These are phyloP conservation scores for Phenganax marumi DNA, from an alignment of 92 coral and sea anemone genomes.

Conservation along the genomic window DNA sequence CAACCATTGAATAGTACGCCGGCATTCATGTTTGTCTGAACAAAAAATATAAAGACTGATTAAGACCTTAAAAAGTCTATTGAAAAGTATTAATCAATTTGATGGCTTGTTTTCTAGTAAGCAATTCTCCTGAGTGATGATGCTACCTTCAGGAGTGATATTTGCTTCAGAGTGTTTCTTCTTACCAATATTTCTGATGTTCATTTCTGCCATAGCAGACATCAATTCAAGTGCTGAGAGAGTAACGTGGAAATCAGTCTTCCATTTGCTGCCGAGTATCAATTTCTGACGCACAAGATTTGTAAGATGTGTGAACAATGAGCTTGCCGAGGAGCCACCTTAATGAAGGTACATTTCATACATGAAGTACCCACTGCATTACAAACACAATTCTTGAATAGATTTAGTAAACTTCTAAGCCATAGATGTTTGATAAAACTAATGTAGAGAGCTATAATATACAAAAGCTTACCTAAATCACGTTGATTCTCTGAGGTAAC, in stretches of 20 bases:
- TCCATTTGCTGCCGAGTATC: slow-evolving; percentile 96
- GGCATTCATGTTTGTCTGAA: slow-evolving; percentile 81
- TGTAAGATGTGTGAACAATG: slow-evolving; percentile 84
- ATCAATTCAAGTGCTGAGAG: slow-evolving; percentile 85
- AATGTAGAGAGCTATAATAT: not conserved
- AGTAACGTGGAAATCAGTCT: slow-evolving; percentile 84
- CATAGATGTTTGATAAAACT: not conserved
- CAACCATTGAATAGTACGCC: slow-evolving; percentile 89
- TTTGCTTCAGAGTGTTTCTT: no score
- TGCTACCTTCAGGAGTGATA: no score
- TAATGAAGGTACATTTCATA: slow-evolving; percentile 13
- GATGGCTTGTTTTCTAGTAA: no score
- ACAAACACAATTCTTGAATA: not conserved
- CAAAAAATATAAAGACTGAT: not conserved
- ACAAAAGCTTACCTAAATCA: not conserved
- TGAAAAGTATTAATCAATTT: no score
- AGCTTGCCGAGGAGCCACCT: slow-evolving; percentile 72
- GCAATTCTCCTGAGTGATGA: no score
- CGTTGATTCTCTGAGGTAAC: not conserved
- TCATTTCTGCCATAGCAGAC: slow-evolving; percentile 77
- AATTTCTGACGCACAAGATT: slow-evolving; percentile 85
- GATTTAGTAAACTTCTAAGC: no score
- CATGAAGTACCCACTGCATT: slow-evolving; percentile 1
- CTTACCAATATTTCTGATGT: slow-evolving; percentile 68
- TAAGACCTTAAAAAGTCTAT: no score